These are phyloP conservation scores for Conus betulinus DNA, from an alignment of 1,140 invertebrate genomes.

Conservation along the genomic window DNA sequence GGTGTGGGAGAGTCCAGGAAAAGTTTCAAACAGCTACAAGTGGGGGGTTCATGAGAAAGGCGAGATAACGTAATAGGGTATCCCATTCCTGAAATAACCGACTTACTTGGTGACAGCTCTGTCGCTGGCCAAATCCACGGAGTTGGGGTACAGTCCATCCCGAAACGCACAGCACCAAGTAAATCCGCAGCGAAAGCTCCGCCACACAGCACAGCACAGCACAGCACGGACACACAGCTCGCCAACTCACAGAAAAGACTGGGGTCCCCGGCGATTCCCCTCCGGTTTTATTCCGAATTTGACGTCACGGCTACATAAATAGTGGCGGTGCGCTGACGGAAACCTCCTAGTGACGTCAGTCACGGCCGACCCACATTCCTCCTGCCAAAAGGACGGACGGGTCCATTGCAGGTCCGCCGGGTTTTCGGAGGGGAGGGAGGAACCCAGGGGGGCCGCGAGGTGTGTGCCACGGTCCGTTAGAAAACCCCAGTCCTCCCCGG, in stretches of 20 bases:
- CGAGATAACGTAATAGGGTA: background rate
- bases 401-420: background rate
- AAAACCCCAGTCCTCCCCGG: background rate
- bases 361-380: slow-evolving; percentile 29
- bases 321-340: slow-evolving; percentile 34
- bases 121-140: background rate
- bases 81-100: slow-evolving; percentile 1
- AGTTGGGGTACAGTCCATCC: background rate
- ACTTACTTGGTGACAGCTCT: background rate
- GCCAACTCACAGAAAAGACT: slow-evolving; percentile 24
- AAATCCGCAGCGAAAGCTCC: slow-evolving; percentile 1
- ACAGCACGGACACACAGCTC: background rate
- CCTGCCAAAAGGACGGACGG: slow-evolving; percentile 12
- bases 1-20: too few relatives aligned
- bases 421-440: background rate
- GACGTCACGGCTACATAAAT: slow-evolving; percentile 35
- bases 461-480: background rate
- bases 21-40: too few relatives aligned
- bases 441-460: too few relatives aligned
- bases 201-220: slow-evolving; percentile 1
- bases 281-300: slow-evolving; percentile 29
- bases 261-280: slow-evolving; percentile 21
- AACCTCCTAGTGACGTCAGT: slow-evolving; percentile 34
- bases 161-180: background rate
- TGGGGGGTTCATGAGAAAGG: background rate